These are phyloP conservation scores for Gnathonemus longibarbis DNA, from an alignment of 2,113 vertebrate species.

Conservation along the genomic window DNA sequence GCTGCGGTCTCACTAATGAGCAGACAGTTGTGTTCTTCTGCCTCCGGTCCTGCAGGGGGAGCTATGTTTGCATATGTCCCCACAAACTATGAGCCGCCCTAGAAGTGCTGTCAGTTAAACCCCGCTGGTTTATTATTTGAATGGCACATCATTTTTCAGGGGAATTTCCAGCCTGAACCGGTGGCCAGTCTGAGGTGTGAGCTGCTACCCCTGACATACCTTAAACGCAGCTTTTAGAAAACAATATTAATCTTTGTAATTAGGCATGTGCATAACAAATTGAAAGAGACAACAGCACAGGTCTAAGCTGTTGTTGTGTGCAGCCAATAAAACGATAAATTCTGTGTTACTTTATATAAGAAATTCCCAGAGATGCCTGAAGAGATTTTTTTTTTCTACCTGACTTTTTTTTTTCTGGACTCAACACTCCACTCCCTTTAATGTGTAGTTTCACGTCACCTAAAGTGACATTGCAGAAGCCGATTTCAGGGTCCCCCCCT, in stretches of 20 bases:
- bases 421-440: not conserved
- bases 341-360: conserved; percentile 1
- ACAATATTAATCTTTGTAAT: not conserved
- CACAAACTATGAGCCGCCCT: not conserved
- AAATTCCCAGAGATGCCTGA: not conserved
- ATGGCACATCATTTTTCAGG: not conserved
- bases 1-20: not conserved
- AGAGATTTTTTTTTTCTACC: not conserved
- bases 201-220: not conserved
- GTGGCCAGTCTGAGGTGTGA: not conserved
- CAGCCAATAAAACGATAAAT: not conserved
- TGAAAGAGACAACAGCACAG: not conserved
- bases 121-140: not conserved
- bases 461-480: not conserved
- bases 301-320: not conserved
- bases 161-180: not conserved
- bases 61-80: not conserved
- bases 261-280: not conserved
- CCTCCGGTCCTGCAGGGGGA: not conserved
- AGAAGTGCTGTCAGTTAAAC: not conserved
- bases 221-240: not conserved
- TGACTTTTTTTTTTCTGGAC: not conserved
- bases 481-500: not conserved
- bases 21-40: not conserved
- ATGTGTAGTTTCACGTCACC: not conserved